Base-by-base conservation (phyloP, 2,888 invertebrate species). In the Apomyelois bistriatella region DNA sequence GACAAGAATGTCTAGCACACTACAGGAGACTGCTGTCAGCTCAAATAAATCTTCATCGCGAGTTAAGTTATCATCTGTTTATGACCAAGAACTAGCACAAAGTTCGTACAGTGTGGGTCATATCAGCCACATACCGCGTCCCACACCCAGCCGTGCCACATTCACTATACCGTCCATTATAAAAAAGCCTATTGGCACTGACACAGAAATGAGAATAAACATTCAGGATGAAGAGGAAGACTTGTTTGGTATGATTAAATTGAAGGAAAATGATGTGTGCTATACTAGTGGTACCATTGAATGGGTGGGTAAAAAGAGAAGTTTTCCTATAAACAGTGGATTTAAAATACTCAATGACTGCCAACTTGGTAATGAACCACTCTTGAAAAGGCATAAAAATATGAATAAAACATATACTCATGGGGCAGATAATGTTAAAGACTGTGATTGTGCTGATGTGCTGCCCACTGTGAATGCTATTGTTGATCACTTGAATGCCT, bases 401-500 rank as follows among this genome's bases (percentile, higher is more conserved):
- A 49, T 68, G 12, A 70, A 82, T 62, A 70, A 63, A 22, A 76
- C 73, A 52, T 70, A 64, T 52, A 69, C 64, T 15, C 58, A 58
- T 65, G 64, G 59, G 30, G 47, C 57, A 10, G 69, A 68, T 36
- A 72, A 64, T 60, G 60, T 72, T 38, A 79, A 74, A 52, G 80
- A 80, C 53, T 87, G 87, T 76, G 78, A 85, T 54, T 87, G 87
- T 79, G 82, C 81, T 50, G 82, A 88, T 75, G 79, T 89, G 15
- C 61, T 90, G 53, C 89, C 90, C 40, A 89, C 89, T 56, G 84
- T 92, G 0, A 86, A 90, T 83, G 87, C 87, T 40, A 85, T 93
- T 62, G 89, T 89, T 55, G 89, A 91, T 57, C 92, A 93, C 72
- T 76, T 93, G 48, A 91, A 91, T 76, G 90, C 90, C 10, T 74